These are phyloP conservation scores for Poliocrania exsul DNA, from an alignment of 2,797 vertebrate species.

Conservation along the genomic window DNA sequence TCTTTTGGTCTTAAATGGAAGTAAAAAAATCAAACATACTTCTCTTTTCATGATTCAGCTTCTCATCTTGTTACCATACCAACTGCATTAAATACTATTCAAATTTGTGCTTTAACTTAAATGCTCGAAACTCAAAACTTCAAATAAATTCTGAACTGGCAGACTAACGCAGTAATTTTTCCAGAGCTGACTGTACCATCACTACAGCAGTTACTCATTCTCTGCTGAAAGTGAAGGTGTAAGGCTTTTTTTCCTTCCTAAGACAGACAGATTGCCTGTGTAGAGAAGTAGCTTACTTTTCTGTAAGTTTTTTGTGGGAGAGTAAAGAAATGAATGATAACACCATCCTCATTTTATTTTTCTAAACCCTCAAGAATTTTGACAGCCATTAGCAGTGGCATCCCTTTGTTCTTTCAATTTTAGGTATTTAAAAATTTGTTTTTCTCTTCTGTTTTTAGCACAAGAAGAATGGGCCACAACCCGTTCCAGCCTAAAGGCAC, in stretches of 20 bases:
- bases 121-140: background rate
- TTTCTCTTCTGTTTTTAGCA: slow-evolving; percentile 77
- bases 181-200: background rate
- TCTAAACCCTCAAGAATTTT: background rate
- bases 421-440: slow-evolving; percentile 37
- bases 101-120: slow-evolving; percentile 10
- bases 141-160: slow-evolving; percentile 13
- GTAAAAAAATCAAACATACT: background rate
- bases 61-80: slow-evolving; percentile 17
- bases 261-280: background rate
- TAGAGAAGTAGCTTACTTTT: background rate
- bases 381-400: background rate
- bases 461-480: slow-evolving; percentile 93
- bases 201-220: background rate
- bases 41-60: background rate
- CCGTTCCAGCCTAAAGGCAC: slow-evolving; percentile 92
- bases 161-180: background rate
- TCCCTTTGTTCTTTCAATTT: background rate
- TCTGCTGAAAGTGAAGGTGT: background rate
- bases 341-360: background rate
- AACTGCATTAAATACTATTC: slow-evolving; percentile 15
- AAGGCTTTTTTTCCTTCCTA: background rate
- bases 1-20: slow-evolving; percentile 8
- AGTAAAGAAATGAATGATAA: background rate
- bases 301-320: background rate